Percentiles rank a stretch among this genome's conserved stretches.
Conservation (phyloP, 2,888 invertebrate species). For the Herminia tarsipennalis region DNA sequence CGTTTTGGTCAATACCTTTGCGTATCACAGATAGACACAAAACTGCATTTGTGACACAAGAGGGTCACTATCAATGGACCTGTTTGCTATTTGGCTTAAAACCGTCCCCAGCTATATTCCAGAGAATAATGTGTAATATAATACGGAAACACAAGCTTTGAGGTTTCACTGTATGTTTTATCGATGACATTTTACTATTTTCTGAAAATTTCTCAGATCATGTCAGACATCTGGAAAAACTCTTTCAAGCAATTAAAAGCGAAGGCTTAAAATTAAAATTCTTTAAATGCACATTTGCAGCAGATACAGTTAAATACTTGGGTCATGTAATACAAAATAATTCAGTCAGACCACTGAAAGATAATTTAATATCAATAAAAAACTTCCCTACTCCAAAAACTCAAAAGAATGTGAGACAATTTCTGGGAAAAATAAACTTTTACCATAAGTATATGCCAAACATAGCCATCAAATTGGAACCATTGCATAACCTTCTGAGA, state of each 20-base stretch:
- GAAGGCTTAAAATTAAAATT: conserved; percentile 43
- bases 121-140: too few species aligned
- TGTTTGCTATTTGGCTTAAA: too few species aligned
- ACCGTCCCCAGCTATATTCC: too few species aligned
- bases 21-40: too few species aligned
- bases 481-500: conserved; percentile 37
- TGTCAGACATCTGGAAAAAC: conserved; percentile 9
- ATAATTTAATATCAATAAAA: conserved; percentile 40
- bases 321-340: conserved; percentile 41
- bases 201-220: too few species aligned
- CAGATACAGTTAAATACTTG: conserved; percentile 33
- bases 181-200: conserved; percentile 8
- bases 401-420: conserved; percentile 35
- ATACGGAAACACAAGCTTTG: conserved; percentile 6
- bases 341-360: conserved; percentile 35
- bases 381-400: conserved; percentile 27
- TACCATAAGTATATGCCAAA: conserved; percentile 34
- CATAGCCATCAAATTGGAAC: too few species aligned
- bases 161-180: conserved; percentile 1
- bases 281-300: conserved; percentile 21
- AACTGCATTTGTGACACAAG: too few species aligned
- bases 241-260: conserved; percentile 27
- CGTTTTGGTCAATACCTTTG: too few species aligned
- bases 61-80: too few species aligned
- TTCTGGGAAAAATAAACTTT: conserved; percentile 41